Conservation (phyloP, 2,888 invertebrate species). For the Aleiodes leptofemur region DNA sequence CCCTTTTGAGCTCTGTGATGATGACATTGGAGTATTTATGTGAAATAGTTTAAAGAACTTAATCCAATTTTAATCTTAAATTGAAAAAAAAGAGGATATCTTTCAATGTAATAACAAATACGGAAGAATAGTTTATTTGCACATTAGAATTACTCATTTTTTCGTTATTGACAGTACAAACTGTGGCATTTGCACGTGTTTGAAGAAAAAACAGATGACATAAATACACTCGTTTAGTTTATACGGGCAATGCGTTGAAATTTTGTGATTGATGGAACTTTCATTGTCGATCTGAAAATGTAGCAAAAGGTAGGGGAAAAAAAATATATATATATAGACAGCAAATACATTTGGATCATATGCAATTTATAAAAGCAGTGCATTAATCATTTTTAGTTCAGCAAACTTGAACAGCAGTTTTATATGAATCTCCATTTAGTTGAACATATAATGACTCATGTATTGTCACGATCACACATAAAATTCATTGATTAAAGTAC, state of each 20-base stretch:
- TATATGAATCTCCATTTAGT: background rate
- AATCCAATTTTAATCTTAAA: too few species aligned
- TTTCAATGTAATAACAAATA: too few species aligned
- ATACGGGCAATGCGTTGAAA: conserved; percentile 9
- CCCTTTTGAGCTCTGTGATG: background rate
- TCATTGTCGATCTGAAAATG: conserved; percentile 8
- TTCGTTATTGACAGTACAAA: background rate
- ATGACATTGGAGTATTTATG: background rate
- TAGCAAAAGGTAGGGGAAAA: background rate
- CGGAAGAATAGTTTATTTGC: too few species aligned
- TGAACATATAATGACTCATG: too few species aligned
- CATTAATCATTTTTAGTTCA: conserved; percentile 6
- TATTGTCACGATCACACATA: too few species aligned
- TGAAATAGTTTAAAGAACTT: too few species aligned
- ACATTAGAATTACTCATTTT: too few species aligned
- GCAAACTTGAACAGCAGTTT: background rate
- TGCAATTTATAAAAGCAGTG: background rate
- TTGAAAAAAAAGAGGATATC: too few species aligned
- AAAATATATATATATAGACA: too few species aligned
- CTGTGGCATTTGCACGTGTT: background rate
- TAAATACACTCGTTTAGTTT: background rate
- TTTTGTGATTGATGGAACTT: conserved; percentile 3
- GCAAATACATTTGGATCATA: background rate
- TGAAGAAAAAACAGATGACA: background rate
- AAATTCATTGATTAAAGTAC: too few species aligned